Base-by-base conservation (phyloP, 2,888 invertebrate species). In the Aleiodes testaceus region DNA sequence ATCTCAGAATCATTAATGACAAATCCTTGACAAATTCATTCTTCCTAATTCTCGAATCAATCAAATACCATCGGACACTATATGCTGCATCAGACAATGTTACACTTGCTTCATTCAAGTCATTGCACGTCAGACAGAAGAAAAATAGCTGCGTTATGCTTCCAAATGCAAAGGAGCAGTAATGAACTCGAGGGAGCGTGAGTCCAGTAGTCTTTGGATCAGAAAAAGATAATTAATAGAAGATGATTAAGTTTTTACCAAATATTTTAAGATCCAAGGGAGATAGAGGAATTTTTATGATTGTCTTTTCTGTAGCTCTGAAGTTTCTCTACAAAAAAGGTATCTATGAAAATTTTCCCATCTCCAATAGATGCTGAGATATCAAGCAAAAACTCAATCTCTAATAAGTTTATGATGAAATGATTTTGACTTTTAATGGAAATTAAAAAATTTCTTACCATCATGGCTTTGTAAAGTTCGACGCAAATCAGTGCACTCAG, bases 81-180 rank as follows among this genome's bases (percentile, higher is more conserved):
- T 80, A 83, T 26, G 75, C 74, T 12, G 79, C 78, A 16, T 81
- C 77, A n/a, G 77, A 77, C 49, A 83, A 66, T 6, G 45, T 68
- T 1, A 36, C 42, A 64, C 82, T 83, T 66, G 79, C 76, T 4
- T 75, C 72, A n/a, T 78, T 79, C 59, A 83, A 77, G 16, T 74
- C 69, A 65, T 82, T 77, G 72, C 59, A 59, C 1, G 59, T 42
- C 36, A 59, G n/a, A 11, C 36, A 36, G 12, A 11, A 59, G 16
- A 59, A 59, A n/a, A 20, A 59, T 42, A 59, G 18, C 18, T 59
- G 59, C 14, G 42, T 59, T 36, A 59, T 59, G 7, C 59, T 59
- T 14, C 59, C 59, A 16, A 36, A 36, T 18, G 42, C 59, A 11
- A 42, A 59, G 7, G 14, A 36, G 14, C 59, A 59, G 59, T 59